Evolutionary conservation across 1,140 invertebrate genomes (phyloP).

Genomic region (Theocolax elegans): DNA sequence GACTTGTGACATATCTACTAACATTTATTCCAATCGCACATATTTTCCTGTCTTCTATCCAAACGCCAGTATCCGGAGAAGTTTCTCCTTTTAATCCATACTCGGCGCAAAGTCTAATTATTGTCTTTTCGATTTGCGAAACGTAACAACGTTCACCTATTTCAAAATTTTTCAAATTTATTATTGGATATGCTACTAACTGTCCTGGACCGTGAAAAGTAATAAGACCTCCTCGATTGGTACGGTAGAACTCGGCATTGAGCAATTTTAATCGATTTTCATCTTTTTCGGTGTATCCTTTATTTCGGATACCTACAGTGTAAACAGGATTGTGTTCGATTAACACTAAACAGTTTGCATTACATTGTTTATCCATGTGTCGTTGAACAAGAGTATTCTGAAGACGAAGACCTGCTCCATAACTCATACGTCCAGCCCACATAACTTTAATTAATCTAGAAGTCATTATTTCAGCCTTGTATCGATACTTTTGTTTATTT

Average conservation of each 20-base stretch:
- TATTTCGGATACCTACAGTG: constrained; percentile 88
- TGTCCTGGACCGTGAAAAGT: constrained; percentile 99
- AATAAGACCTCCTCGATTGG: constrained; percentile 94
- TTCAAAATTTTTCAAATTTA: constrained; percentile 84
- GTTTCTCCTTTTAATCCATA: constrained; percentile 76
- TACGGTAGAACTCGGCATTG: constrained; percentile 91
- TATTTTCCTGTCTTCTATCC: constrained; percentile 79
- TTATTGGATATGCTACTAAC: constrained; percentile 93
- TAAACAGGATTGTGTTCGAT: constrained; percentile 90
- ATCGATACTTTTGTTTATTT: too few relatives aligned
- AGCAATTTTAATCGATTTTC: constrained; percentile 75
- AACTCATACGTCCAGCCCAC: constrained; percentile 72
- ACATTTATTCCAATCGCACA: constrained; percentile 89
- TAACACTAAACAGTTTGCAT: constrained; percentile 74
- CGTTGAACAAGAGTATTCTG: constrained; percentile 71
- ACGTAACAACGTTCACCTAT: constrained; percentile 89
- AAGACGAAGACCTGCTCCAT: constrained; percentile 72
- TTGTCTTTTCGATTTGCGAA: constrained; percentile 80
- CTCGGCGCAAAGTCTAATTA: constrained; percentile 83
- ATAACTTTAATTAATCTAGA: constrained; percentile 67
- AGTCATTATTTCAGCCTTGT: constrained; percentile 46
- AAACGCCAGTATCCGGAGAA: constrained; percentile 80
- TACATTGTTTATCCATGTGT: constrained; percentile 59
- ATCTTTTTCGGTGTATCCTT: constrained; percentile 76
- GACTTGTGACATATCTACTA: constrained; percentile 88